These are phyloP conservation scores for Neolamprologus sp. DNA, from an alignment of 2,113 vertebrate genomes.

Conservation along the genomic window DNA sequence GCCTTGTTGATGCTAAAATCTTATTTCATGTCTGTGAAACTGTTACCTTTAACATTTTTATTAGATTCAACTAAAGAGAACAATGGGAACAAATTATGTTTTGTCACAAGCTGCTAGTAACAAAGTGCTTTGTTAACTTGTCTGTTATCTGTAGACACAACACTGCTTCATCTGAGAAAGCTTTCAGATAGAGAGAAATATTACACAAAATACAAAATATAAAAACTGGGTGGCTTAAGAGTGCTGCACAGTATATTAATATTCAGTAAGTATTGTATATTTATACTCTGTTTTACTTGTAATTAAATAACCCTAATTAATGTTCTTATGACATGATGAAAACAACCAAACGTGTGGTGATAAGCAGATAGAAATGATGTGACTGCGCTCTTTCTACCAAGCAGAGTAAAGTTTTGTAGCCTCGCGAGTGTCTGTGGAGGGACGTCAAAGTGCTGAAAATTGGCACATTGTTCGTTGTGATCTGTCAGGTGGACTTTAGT, in stretches of 20 bases:
- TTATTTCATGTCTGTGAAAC: background rate
- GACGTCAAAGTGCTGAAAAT: background rate
- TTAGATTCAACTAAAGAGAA: too few species aligned
- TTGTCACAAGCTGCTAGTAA: too few species aligned
- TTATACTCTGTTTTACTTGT: accelerated
- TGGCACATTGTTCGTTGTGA: background rate
- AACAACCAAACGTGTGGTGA: background rate
- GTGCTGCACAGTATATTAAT: background rate
- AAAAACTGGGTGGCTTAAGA: background rate
- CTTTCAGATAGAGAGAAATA: background rate
- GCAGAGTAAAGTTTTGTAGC: background rate
- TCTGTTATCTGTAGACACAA: background rate
- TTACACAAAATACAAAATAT: background rate
- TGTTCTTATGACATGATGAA: background rate
- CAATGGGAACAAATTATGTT: too few species aligned
- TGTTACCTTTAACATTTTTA: too few species aligned
- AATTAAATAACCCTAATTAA: background rate
- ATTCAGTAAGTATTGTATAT: accelerated
- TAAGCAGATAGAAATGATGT: background rate
- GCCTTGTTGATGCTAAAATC: background rate
- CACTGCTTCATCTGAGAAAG: background rate
- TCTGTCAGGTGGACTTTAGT: background rate
- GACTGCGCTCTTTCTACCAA: background rate
- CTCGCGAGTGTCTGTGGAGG: background rate
- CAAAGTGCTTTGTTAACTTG: too few species aligned